A percentile compares a stretch with the other conserved stretches of the same genome.
These are phyloP conservation scores for Alligator sinensis DNA, from an alignment of 2,113 vertebrate genomes.

Conservation along the genomic window DNA sequence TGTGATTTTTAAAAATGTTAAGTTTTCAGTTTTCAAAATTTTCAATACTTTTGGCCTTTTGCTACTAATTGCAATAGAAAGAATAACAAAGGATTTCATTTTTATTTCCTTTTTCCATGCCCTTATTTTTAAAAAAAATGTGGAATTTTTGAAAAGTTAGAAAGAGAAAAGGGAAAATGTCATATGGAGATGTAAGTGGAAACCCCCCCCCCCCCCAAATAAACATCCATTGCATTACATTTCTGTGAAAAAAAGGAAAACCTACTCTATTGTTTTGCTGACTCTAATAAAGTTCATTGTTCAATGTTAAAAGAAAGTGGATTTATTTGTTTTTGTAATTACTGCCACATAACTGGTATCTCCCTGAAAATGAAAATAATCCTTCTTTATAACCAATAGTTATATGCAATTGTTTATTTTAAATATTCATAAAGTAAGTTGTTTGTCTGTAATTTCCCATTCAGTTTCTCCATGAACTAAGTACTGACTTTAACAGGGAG, in stretches of 20 bases:
- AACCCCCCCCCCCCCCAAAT: too few relatives aligned
- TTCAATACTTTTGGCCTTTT: not conserved
- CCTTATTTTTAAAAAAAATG: not conserved
- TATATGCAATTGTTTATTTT: not conserved
- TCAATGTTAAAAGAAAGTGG: not conserved
- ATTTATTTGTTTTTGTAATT: not conserved
- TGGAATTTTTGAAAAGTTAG: not conserved
- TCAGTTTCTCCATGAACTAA: not conserved
- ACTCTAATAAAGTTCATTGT: not conserved
- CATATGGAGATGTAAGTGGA: not conserved
- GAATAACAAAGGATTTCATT: not conserved
- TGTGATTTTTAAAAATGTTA: not conserved
- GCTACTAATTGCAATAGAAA: not conserved
- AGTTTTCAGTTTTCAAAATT: too few relatives aligned
- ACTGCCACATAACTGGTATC: not conserved
- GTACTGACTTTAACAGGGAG: not conserved
- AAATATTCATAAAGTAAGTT: not conserved
- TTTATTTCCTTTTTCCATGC: not conserved
- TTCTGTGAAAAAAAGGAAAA: not conserved
- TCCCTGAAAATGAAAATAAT: conserved; percentile 10
- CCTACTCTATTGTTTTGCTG: not conserved
- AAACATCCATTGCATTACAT: not conserved
- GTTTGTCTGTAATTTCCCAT: not conserved
- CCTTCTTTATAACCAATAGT: not conserved
- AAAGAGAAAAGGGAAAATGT: not conserved